Evolutionary conservation across 2,888 invertebrate species (phyloP), one percentile per base, ranked within the genome.

Genomic region (Pachydiplax longipennis): DNA sequence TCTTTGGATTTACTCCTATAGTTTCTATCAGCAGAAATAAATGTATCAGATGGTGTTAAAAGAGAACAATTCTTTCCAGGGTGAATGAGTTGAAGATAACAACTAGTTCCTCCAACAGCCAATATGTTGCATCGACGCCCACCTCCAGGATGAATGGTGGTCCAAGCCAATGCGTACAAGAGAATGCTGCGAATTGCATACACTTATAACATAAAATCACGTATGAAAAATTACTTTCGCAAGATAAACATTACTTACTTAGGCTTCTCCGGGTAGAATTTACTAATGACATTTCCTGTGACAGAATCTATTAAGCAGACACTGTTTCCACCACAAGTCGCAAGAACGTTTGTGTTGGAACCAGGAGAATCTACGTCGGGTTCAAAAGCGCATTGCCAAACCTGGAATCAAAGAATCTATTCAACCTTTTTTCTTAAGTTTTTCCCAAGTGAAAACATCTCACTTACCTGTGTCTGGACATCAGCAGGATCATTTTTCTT

Each of bases 291-390:
- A 81, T 93, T 93, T 5, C 94, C 94, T 1, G 93, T 93, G 61
- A 92, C 91, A 80, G 94, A 94, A 92, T 95, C 94, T 44, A 95
- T 94, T 35, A 95, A 93, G 92, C 95, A 95, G 0, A 95, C 93
- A 90, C 93, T 94, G 90, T 94, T 93, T 5, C 95, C 94, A 25
- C 95, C 95, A 93, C 95, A 95, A 0, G 95, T 94, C 3, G 95
- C 95, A 31, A 95, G 93, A 15, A 93, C 91, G n/a, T 93, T 93
- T 0, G 93, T 94, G 2, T 93, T 93, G 91, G 93, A 93, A 12
- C 92, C 92, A 2, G 92, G 91, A 83, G 92, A 91, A 25, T 92
- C 91, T 4, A 92, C 91, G 65, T 93, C 92, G 2, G 95, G 95
- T 91, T 95, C 94, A 92, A 95, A 94, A 2, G 93, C 93, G 92